Base-by-base conservation (phyloP, 1,140 invertebrate genomes). In the Rhyacophila brunnea region DNA sequence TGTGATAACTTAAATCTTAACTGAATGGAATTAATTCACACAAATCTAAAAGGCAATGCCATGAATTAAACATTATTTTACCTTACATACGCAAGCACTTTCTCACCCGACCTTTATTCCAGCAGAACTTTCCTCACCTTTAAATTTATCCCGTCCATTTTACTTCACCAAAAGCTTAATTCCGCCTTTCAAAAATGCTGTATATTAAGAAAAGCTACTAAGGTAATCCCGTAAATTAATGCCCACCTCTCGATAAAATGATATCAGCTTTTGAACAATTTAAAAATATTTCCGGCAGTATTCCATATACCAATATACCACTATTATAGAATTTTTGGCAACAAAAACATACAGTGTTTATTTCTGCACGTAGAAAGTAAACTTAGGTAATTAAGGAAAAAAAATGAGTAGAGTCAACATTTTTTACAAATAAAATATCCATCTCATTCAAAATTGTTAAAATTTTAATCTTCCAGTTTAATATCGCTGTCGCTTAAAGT, bases 141-240 rank as follows among this genome's bases (percentile, higher is more conserved):
- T 51, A 52, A 58, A 51, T 52, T 45, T 52, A 58, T 58, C 45
- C 38, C 23, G 15, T 18, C 40, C 56, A 44, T 47, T 58, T 45
- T 15, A n/a, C 40, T 51, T 34, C 49, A 46, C 49, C 44, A 19
- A 42, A 53, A 23, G 42, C 45, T 52, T 43, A 48, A 19, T 54
- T 60, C 36, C 36, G 44, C 45, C 48, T 51, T 58, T 54, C 32
- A 54, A 60, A 60, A 48, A 42, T 13, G 43, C 20, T 35, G 34
- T 60, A 15, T 44, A 45, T 42, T 15, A 17, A 4, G 18, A 6
- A 43, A 44, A 44, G 42, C 42, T 6, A 53, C 51, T 32, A 15
- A 53, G 51, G 42, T 3, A 28, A 40, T 40, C 11, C 11, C 3
- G 4, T 40, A 4, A 40, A n/a, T 40, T 40, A 15, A 40, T 40